Evolutionary conservation across 2,888 invertebrate species (phyloP).

Genomic region (Lamellibrachia columna): DNA sequence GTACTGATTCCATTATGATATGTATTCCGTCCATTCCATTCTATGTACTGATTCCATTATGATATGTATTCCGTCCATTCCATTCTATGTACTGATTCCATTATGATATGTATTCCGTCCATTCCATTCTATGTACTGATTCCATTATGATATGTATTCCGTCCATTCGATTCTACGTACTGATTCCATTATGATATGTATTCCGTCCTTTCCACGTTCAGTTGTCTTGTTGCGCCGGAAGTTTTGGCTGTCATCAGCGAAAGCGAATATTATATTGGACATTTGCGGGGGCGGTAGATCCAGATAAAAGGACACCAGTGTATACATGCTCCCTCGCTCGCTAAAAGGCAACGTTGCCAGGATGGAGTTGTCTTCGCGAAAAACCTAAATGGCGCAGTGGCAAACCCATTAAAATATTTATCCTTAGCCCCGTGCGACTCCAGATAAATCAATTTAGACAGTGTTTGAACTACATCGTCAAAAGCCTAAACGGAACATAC

Average conservation of each 20-base stretch:
- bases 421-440: neutral
- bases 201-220: neutral
- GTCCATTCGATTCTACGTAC: too few species aligned
- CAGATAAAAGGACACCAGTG: neutral
- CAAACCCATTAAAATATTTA: neutral
- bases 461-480: neutral
- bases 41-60: too few species aligned
- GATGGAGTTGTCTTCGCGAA: neutral
- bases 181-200: too few species aligned
- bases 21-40: too few species aligned
- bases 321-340: neutral
- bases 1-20: too few species aligned
- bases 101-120: too few species aligned
- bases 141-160: too few species aligned
- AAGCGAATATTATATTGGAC: neutral
- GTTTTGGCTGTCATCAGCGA: neutral
- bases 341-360: neutral
- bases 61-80: too few species aligned
- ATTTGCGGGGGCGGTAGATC: neutral
- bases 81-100: too few species aligned
- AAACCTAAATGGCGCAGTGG: neutral
- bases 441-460: neutral
- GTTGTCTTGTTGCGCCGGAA: neutral
- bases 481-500: neutral
- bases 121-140: too few species aligned